phyloP scores from a whole-genome alignment of 2,113 vertebrate species.

The Pycnonotus jocosus region DNA sequence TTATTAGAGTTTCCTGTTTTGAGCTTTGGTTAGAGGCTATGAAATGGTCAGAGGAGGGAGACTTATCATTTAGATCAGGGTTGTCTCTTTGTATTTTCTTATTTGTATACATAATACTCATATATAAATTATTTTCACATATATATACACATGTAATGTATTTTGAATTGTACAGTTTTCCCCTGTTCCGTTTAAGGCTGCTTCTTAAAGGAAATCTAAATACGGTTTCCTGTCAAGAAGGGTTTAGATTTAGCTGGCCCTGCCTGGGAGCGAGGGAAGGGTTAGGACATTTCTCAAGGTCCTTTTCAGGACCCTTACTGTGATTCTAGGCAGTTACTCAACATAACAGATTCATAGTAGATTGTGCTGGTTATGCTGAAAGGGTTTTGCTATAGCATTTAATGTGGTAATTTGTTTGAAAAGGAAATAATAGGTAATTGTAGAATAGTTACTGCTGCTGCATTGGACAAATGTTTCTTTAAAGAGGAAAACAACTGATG shows the following conservation, averaged over 20 bases:
- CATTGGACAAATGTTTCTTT: not conserved
- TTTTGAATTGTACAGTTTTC: not conserved
- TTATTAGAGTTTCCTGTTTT: constrained; percentile 44
- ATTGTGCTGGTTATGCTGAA: not conserved
- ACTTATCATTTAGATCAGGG: not conserved
- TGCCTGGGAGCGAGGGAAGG: not conserved
- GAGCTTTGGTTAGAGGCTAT: not conserved
- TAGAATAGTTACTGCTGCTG: not conserved
- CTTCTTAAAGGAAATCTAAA: not conserved
- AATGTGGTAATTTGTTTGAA: not conserved
- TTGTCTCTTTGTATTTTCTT: not conserved
- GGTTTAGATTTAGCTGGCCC: not conserved
- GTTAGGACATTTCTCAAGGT: not conserved
- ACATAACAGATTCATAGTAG: not conserved
- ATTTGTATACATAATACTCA: not conserved
- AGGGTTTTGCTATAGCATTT: not conserved
- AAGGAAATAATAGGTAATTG: not conserved
- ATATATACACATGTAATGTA: not conserved
- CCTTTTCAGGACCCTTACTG: not conserved
- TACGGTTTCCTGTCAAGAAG: constrained; percentile 7
- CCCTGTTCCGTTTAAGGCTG: not conserved
- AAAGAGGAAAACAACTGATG: constrained; percentile 10
- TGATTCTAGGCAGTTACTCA: not conserved
- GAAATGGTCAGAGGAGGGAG: not conserved
- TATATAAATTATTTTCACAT: not conserved